A percentile compares a stretch with the other conserved stretches of the same genome.
Evolutionary conservation across 2,113 vertebrate species (phyloP).

Genomic region (Rhegmatorhina hoffmannsi): DNA sequence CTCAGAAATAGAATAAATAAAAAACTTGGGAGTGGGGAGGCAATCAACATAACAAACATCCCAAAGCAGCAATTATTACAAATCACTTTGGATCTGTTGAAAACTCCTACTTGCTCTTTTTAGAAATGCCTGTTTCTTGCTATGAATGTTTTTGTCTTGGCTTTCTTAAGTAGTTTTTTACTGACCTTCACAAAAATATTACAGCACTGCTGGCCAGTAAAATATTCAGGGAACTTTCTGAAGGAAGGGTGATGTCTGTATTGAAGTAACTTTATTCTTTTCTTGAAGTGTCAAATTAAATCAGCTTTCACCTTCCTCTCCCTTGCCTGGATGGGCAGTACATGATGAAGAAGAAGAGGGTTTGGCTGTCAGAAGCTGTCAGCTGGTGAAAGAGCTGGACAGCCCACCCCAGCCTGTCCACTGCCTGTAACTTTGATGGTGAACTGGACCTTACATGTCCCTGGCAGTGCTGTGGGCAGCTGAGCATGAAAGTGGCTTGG

Average conservation of each 20-base stretch:
- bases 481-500: background rate
- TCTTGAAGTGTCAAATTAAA: slow-evolving; percentile 43
- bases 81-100: background rate
- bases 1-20: background rate
- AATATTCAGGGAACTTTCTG: slow-evolving; percentile 8
- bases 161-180: slow-evolving; percentile 6
- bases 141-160: background rate
- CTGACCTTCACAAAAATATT: slow-evolving; percentile 36
- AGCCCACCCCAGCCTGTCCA: background rate
- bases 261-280: slow-evolving; percentile 12
- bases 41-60: background rate
- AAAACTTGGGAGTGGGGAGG: background rate
- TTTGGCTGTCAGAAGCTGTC: slow-evolving; percentile 17
- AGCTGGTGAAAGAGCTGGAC: background rate
- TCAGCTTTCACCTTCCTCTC: slow-evolving; percentile 33
- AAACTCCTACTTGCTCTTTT: background rate
- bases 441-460: background rate
- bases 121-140: background rate
- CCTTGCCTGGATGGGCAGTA: background rate
- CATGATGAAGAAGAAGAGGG: background rate
- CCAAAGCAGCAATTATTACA: background rate
- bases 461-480: background rate
- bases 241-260: background rate
- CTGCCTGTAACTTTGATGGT: background rate
- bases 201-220: background rate